Base-by-base conservation (phyloP, 35 echinoderm and acorn worm genomes). In the Patiria miniata region DNA sequence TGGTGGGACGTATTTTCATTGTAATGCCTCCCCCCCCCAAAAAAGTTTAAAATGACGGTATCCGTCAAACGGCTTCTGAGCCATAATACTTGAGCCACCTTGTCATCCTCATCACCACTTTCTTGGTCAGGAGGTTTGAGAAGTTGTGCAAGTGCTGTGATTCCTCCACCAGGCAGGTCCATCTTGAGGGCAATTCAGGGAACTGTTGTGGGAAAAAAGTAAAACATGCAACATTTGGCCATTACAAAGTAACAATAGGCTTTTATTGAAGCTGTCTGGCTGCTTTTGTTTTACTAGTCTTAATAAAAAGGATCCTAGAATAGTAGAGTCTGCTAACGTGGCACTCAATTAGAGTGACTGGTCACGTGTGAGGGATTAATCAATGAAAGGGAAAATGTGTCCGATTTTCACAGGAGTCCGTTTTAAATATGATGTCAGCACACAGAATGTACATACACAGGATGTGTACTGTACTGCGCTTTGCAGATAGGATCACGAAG, bases 31-130 rank as follows among this genome's bases (percentile, higher is more conserved):
- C n/a, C n/a, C n/a, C n/a, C n/a, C n/a, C n/a, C n/a, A n/a, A n/a
- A n/a, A n/a, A n/a, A n/a, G n/a, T n/a, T n/a, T 83, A 26, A 9
- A 83, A 37, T 57, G 10, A 4, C 28, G 10, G 1, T 6, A 22
- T 7, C 8, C 10, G 39, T 8, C 21, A 83, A 1, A 7, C 16
- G n/a, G 8, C 42, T 7, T 7, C 7, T 21, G 23, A 15, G 17
- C 0, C 12, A 23, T 10, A 37, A 32, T 16, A 30, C 9, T 28
- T 8, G 15, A 7, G 33, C 2, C 79, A 93, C 92, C 87, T 90
- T 77, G 60, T 94, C 92, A 36, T 93, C 91, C 37, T 93, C 86
- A 90, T 94, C 92, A 83, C 83, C 82, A 18, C 68, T 60, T 5
- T 78, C 89, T 44, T 90, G 77, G 18, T 79, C 56, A 15, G 85